Evolutionary conservation across 2,113 vertebrate species (phyloP).

Genomic region (Sciurus niger): DNA sequence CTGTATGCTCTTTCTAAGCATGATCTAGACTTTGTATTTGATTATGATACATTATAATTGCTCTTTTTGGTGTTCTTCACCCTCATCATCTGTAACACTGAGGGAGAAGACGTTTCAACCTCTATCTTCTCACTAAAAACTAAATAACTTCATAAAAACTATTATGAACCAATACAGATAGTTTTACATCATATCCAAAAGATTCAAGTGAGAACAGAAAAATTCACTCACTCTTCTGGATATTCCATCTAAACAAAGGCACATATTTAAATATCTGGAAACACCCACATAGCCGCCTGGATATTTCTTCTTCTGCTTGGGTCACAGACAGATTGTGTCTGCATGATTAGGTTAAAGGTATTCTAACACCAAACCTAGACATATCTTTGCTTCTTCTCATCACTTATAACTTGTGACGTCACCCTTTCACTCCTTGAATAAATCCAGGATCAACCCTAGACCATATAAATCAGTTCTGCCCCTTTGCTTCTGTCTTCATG

Average conservation of each 20-base stretch:
- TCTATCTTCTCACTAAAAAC: slow-evolving; percentile 2
- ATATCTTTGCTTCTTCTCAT: slow-evolving; percentile 73
- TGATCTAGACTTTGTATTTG: slow-evolving; percentile 52
- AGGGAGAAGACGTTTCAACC: neutral
- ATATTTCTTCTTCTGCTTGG: neutral
- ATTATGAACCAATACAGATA: neutral
- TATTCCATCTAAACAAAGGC: slow-evolving; percentile 70
- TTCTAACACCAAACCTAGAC: slow-evolving; percentile 51
- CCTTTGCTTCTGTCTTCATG: slow-evolving; percentile 75
- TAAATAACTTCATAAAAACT: neutral
- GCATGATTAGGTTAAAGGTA: neutral
- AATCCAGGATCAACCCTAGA: slow-evolving; percentile 71
- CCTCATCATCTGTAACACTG: neutral
- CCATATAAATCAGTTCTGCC: slow-evolving; percentile 78
- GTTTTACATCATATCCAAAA: neutral
- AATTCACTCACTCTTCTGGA: slow-evolving; percentile 40
- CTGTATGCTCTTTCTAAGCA: slow-evolving; percentile 42
- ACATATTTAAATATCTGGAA: slow-evolving; percentile 57
- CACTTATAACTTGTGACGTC: slow-evolving; percentile 77
- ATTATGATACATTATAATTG: neutral
- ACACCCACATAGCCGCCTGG: neutral
- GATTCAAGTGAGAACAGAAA: slow-evolving; percentile 53
- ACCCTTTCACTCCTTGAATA: slow-evolving; percentile 77
- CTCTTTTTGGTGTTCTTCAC: slow-evolving; percentile 10
- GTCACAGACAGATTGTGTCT: neutral